phyloP scores from a whole-genome alignment of 2,113 vertebrate species.

The Polypterus senegalus region DNA sequence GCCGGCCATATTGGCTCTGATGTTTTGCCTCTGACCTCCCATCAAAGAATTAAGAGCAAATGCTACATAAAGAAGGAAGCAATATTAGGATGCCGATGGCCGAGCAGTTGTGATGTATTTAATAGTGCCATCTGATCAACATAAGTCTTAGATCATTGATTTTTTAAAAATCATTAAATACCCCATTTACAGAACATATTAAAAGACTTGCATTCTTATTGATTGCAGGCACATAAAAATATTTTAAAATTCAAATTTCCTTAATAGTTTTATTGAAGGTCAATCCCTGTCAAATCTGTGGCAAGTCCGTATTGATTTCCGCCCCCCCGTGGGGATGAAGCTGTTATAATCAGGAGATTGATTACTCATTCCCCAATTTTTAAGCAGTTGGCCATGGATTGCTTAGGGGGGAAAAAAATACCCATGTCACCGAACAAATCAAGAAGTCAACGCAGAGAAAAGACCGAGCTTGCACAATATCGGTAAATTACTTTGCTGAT shows the following conservation, averaged over 20 bases:
- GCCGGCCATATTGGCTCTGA: no score
- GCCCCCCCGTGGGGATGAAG: neutral
- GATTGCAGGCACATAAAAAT: neutral
- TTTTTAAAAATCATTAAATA: neutral
- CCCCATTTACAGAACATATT: neutral
- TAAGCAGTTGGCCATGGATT: neutral
- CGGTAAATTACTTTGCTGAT: neutral
- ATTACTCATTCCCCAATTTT: constrained; percentile 1
- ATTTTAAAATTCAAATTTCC: constrained; percentile 2
- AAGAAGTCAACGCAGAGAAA: neutral
- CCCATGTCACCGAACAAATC: neutral
- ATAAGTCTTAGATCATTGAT: no score
- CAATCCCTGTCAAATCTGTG: constrained; percentile 4
- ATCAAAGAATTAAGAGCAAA: no score
- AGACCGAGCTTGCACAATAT: neutral
- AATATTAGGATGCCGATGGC: no score
- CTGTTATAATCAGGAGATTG: constrained; percentile 5
- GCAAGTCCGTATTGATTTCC: neutral
- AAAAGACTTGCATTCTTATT: constrained; percentile 4
- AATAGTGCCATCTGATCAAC: neutral
- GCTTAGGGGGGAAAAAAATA: neutral
- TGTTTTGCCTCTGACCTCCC: no score
- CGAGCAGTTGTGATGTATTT: neutral
- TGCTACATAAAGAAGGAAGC: no score
- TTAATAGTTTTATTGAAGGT: constrained; percentile 7